Conservation (phyloP, 2,113 vertebrate species). For the Paralichthys olivaceus region DNA sequence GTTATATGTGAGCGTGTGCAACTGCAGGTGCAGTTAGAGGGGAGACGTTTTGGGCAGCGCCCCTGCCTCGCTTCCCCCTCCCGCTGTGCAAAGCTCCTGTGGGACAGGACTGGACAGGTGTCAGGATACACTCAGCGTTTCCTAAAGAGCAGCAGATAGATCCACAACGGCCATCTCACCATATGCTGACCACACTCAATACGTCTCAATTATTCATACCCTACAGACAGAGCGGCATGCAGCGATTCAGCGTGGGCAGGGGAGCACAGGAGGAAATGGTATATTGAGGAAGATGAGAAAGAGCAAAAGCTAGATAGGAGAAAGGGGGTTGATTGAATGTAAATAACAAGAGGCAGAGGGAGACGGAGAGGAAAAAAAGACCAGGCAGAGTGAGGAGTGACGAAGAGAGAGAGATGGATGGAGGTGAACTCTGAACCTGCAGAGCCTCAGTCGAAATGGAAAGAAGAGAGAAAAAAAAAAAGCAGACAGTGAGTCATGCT, state of each 20-base stretch:
- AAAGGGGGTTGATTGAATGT: constrained; percentile 35
- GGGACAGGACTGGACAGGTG: constrained; percentile 68
- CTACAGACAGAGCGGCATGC: constrained; percentile 44
- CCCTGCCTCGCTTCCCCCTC: not conserved
- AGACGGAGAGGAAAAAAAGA: constrained; percentile 7
- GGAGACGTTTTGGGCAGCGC: not conserved
- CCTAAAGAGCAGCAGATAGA: constrained; percentile 65
- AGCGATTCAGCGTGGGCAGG: constrained; percentile 32
- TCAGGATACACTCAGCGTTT: constrained; percentile 59
- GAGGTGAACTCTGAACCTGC: constrained; percentile 70
- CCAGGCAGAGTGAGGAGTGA: constrained; percentile 9
- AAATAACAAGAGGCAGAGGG: constrained; percentile 18
- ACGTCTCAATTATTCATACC: constrained; percentile 79
- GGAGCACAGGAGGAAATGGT: constrained; percentile 31
- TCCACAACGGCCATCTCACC: constrained; percentile 69
- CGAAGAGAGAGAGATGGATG: constrained; percentile 9
- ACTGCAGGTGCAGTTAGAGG: constrained; percentile 10
- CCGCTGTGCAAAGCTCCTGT: constrained; percentile 30
- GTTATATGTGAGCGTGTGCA: not conserved
- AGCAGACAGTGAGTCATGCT: constrained; percentile 60
- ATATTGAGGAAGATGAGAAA: constrained; percentile 35
- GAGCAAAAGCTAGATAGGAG: constrained; percentile 18
- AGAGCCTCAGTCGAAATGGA: constrained; percentile 55
- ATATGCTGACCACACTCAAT: constrained; percentile 79
- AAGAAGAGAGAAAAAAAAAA: constrained; percentile 48